A percentile compares a stretch with the other conserved stretches of the same genome.
These are phyloP conservation scores for Lucilia cuprina DNA, from an alignment of 1,140 invertebrate genomes.

Conservation along the genomic window DNA sequence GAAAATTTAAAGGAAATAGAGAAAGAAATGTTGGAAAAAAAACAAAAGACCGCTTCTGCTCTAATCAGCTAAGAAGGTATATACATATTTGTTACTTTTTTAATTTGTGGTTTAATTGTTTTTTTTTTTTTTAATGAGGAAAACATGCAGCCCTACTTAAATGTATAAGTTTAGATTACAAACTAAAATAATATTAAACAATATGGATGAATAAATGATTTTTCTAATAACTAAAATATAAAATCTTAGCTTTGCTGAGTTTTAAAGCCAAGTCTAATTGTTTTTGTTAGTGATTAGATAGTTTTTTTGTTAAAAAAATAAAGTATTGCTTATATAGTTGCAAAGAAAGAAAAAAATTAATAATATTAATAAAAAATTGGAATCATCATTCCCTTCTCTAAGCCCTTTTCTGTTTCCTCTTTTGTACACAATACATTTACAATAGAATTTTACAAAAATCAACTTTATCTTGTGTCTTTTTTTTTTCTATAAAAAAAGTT, in stretches of 20 bases:
- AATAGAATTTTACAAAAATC: not conserved
- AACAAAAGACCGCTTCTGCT: not conserved
- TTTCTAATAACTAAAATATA: not conserved
- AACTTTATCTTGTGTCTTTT: not conserved
- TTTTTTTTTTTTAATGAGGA: not conserved
- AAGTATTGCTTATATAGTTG: not conserved
- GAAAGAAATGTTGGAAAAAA: constrained; percentile 1
- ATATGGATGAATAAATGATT: not conserved
- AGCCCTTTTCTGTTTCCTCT: not conserved
- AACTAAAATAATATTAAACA: not conserved
- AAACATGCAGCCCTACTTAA: not conserved
- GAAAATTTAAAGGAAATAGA: not conserved
- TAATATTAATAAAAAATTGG: not conserved
- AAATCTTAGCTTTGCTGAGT: not conserved
- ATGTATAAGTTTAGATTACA: not conserved
- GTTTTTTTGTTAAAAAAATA: not conserved
- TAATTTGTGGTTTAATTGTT: no score
- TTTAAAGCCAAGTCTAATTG: not conserved
- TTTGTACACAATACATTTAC: not conserved
- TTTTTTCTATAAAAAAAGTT: not conserved
- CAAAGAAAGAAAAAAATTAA: not conserved
- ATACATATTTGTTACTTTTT: not conserved
- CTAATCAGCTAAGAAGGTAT: not conserved
- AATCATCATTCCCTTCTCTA: not conserved
- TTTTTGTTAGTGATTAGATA: not conserved